Evolutionary conservation across 2,888 invertebrate species (phyloP).

Genomic region (Pterobdella sp.): DNA sequence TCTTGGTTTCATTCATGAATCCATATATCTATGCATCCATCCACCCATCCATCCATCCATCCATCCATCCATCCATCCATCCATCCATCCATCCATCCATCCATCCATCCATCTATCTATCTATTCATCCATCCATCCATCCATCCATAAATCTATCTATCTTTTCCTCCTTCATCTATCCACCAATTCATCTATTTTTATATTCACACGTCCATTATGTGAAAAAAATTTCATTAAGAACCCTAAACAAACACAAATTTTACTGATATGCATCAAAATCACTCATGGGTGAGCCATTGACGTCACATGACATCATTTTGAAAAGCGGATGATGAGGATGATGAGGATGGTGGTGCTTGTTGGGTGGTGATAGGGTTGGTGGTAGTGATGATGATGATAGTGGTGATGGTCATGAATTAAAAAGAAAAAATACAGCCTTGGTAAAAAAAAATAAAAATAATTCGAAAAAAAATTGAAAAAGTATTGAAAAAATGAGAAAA

Average conservation of each 20-base stretch:
- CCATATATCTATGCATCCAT: too few relatives aligned
- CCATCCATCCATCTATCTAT: background rate
- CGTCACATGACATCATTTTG: background rate
- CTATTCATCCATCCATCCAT: background rate
- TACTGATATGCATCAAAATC: too few relatives aligned
- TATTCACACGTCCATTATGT: too few relatives aligned
- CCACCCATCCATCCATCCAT: conserved; percentile 4
- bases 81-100: background rate
- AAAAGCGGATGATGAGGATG: background rate
- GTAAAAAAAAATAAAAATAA: background rate
- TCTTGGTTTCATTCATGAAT: too few relatives aligned
- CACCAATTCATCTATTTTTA: too few relatives aligned
- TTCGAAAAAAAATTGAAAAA: background rate
- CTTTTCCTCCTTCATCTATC: too few relatives aligned
- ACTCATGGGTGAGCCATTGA: too few relatives aligned
- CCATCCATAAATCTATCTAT: background rate
- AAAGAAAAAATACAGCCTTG: background rate
- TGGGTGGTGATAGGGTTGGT: background rate
- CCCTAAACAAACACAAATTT: too few relatives aligned
- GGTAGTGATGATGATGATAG: background rate
- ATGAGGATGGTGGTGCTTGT: too few relatives aligned
- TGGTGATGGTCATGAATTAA: background rate
- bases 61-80: background rate
- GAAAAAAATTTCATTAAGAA: too few relatives aligned
- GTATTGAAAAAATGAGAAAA: background rate